Conservation (phyloP, 2,797 vertebrate genomes). For the Xenentodon cancila region DNA sequence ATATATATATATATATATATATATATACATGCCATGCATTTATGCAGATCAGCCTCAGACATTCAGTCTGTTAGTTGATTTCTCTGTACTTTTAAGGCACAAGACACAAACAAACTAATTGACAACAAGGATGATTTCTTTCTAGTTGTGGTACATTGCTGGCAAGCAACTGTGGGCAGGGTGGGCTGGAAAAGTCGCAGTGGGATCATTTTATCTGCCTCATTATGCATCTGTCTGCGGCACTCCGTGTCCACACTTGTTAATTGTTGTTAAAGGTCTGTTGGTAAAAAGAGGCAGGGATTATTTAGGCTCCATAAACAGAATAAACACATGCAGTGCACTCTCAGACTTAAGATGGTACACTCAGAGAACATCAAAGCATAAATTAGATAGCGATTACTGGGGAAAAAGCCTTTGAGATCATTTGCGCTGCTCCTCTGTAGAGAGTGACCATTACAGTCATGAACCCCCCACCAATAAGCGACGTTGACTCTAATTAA, state of each 20-base stretch:
- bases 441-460: slow-evolving; percentile 80
- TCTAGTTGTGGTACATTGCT: slow-evolving; percentile 27
- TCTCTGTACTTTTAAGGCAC: slow-evolving; percentile 16
- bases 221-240: slow-evolving; percentile 79
- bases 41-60: not conserved
- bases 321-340: slow-evolving; percentile 77
- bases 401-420: slow-evolving; percentile 77
- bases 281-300: slow-evolving; percentile 81
- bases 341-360: slow-evolving; percentile 75
- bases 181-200: slow-evolving; percentile 62
- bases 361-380: slow-evolving; percentile 84
- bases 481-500: slow-evolving; percentile 86
- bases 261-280: slow-evolving; percentile 87
- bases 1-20: too few species aligned
- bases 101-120: slow-evolving; percentile 29
- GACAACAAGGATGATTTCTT: slow-evolving; percentile 13
- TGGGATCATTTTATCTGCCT: slow-evolving; percentile 80
- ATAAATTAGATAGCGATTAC: slow-evolving; percentile 82
- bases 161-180: slow-evolving; percentile 40
- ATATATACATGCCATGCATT: too few species aligned
- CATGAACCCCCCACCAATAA: slow-evolving; percentile 66
- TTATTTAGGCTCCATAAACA: slow-evolving; percentile 85
- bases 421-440: slow-evolving; percentile 75
- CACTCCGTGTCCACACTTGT: slow-evolving; percentile 73
- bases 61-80: slow-evolving; percentile 11